Evolutionary conservation across 2,113 vertebrate genomes (phyloP).

Genomic region (Tyrannus savana): DNA sequence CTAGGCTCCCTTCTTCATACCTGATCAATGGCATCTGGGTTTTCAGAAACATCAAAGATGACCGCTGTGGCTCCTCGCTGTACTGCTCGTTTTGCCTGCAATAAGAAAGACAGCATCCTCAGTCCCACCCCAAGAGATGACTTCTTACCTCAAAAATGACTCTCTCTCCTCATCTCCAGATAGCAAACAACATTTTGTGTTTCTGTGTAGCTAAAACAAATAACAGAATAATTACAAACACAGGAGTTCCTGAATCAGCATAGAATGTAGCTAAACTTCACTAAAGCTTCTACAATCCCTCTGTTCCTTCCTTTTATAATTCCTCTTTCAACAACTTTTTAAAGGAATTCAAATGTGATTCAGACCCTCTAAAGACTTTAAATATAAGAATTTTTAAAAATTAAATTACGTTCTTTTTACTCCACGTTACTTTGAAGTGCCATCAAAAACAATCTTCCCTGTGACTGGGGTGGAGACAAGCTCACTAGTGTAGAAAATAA

Average conservation of each 20-base stretch:
- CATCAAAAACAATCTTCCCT: not conserved
- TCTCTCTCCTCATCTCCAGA: not conserved
- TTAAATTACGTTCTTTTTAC: not conserved
- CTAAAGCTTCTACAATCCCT: not conserved
- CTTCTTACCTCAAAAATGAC: not conserved
- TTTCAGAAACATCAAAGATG: constrained; percentile 99
- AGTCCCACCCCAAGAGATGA: constrained; percentile 10
- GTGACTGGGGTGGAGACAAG: not conserved
- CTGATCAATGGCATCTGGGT: constrained; percentile 98
- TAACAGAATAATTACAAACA: not conserved
- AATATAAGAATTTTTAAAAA: rapidly evolving
- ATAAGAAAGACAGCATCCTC: constrained; percentile 59
- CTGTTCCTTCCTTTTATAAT: not conserved
- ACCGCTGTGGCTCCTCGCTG: constrained; percentile 97
- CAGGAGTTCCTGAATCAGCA: not conserved
- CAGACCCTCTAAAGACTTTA: not conserved
- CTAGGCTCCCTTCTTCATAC: constrained; percentile 69
- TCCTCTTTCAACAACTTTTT: not conserved
- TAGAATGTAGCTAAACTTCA: not conserved
- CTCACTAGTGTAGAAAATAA: not conserved
- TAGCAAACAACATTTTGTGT: not conserved
- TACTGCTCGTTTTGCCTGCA: constrained; percentile 94
- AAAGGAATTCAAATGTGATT: not conserved
- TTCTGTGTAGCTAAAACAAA: not conserved
- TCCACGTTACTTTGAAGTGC: not conserved